Evolutionary conservation across 2,888 invertebrate species (phyloP).

Genomic region (Melieria omissa): DNA sequence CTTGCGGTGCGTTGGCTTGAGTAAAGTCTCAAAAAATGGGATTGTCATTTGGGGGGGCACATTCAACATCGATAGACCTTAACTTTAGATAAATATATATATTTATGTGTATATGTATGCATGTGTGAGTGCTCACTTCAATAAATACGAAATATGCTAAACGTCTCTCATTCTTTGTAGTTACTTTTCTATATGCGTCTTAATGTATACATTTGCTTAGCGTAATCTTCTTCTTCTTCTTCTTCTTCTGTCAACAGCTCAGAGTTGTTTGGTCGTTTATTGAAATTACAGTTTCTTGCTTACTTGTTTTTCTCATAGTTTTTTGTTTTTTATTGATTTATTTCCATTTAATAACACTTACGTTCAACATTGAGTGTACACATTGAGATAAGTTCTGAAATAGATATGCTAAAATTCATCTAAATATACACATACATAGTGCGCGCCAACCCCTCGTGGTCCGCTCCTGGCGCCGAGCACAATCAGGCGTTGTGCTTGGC

Average conservation of each 20-base stretch:
- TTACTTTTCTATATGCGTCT: background rate
- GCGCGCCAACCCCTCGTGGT: no score
- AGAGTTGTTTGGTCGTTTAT: constrained; percentile 50
- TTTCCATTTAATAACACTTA: constrained; percentile 36
- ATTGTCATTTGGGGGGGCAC: constrained; percentile 56
- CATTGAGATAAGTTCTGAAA: constrained; percentile 50
- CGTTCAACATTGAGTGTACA: constrained; percentile 49
- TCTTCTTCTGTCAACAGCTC: constrained; percentile 16
- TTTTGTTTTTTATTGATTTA: constrained; percentile 35
- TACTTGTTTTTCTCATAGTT: constrained; percentile 52
- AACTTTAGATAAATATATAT: constrained; percentile 11
- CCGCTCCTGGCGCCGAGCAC: no score
- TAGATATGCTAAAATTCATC: constrained; percentile 39
- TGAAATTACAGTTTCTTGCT: constrained; percentile 68
- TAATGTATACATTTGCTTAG: background rate
- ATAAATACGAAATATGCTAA: constrained; percentile 24
- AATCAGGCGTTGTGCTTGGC: no score
- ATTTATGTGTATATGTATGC: constrained; percentile 2
- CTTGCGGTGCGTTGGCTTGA: constrained; percentile 18
- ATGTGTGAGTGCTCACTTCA: no score
- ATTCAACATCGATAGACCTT: constrained; percentile 53
- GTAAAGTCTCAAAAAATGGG: constrained; percentile 51
- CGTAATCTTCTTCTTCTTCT: background rate
- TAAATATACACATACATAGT: constrained; percentile 7
- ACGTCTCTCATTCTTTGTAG: constrained; percentile 10